Base-by-base conservation (phyloP, 2,888 invertebrate genomes). In the Bembecia ichneumoniformis region DNA sequence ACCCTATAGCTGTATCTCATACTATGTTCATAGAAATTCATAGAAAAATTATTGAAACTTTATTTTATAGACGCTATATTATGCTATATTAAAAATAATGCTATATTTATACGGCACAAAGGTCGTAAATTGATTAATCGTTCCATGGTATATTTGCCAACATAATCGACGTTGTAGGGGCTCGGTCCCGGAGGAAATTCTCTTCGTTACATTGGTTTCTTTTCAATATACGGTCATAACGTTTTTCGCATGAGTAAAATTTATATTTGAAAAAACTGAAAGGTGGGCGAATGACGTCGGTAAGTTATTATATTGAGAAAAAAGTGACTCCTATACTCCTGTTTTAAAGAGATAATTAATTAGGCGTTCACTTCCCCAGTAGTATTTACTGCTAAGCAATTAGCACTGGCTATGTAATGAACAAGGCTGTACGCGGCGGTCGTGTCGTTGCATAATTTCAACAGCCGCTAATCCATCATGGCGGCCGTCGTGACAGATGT, bases 381-480 rank as follows among this genome's bases (percentile, higher is more conserved):
- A 40, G 5, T 40, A 13, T 13, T n/a, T 40, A 14, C 52, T 51
- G 40, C 48, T 51, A 69, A 74, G 71, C 74, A 81, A 82, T 82
- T 82, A 79, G 68, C 62, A 56, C 57, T 58, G 51, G 57, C 59
- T 63, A 65, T 55, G 71, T 74, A 81, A 82, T 82, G 80, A 78
- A 76, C 75, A 59, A 62, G 64, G 64, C 66, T 57, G 68, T 58
- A 66, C 64, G 68, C 58, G 66, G 55, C 67, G 66, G 55, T 68
- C 82, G 82, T 83, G 83, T 57, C 66, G 60, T 64, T 71, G 82
- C 83, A 83, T 83, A 83, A 82, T 81, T 67, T 55, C 63, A 57
- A 55, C 63, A 55, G 55, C 57, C 60, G 62, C 64, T 62, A 40
- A 74, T 72, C 62, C 74, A 74, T 74, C 74, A 81, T 75, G 76